These are phyloP conservation scores for Portunus trituberculatus DNA, from an alignment of 1,140 invertebrate species.

Conservation along the genomic window DNA sequence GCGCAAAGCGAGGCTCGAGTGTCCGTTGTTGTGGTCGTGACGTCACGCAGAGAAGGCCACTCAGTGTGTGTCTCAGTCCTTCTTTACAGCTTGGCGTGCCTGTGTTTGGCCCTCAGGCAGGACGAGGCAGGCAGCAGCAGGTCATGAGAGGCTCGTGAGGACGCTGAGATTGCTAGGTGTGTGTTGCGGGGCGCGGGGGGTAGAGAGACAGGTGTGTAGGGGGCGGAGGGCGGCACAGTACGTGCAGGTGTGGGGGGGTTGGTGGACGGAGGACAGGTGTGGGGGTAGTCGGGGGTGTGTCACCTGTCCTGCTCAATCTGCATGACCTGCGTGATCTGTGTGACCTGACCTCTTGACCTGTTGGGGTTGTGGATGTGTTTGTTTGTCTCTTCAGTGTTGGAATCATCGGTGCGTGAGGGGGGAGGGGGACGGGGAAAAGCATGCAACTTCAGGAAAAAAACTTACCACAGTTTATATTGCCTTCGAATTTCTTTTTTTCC, in stretches of 20 bases:
- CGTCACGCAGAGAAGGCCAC: not conserved
- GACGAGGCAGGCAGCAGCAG: not conserved
- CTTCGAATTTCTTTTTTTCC: no score
- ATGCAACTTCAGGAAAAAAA: no score
- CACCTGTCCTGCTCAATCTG: no score
- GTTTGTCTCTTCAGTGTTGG: not conserved
- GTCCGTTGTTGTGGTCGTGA: constrained; percentile 1
- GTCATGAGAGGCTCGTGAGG: not conserved
- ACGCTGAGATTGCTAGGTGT: not conserved
- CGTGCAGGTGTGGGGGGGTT: not conserved
- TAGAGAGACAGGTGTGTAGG: not conserved
- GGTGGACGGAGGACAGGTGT: no score
- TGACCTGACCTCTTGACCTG: not conserved
- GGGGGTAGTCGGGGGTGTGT: no score
- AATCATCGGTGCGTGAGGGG: no score
- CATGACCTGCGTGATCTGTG: not conserved
- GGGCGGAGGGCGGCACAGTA: not conserved
- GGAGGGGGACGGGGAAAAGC: no score
- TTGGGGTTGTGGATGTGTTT: not conserved
- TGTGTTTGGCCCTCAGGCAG: not conserved
- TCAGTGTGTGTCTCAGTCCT: not conserved
- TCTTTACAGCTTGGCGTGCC: not conserved
- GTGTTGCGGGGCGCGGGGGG: not conserved
- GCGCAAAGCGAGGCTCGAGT: not conserved
- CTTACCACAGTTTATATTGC: no score